Evolutionary conservation across 2,113 vertebrate species (phyloP), one percentile per base, ranked within the genome.

Genomic region (Pachypanchax playfairii): DNA sequence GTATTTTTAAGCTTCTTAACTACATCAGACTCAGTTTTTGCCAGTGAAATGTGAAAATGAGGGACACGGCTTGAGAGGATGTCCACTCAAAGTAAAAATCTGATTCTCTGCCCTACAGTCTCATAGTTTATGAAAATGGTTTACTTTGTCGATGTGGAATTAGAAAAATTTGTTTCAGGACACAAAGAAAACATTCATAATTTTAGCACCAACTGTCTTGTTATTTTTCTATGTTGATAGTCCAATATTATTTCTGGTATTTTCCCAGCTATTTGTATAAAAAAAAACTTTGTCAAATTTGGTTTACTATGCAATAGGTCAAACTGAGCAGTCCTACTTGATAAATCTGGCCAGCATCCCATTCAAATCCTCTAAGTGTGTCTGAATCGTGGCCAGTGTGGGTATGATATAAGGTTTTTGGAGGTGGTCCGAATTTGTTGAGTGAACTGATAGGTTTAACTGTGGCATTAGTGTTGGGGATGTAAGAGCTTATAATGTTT

Each of bases 401-500:
- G 15, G 59, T 63, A 53, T 65, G 41, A 80, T 79, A 49, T 49
- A 29, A 46, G 65, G 14, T 75, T 86, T 77, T 64, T 73, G 51
- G 65, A 58, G 75, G 80, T 86, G 76, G 84, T 75, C 74, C 42
- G 36, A 10, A 38, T 63, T 50, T 68, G 29, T 31, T 71, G 60
- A 74, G 55, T 55, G 39, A 55, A 75, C 56, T 52, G 64, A 68
- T 63, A 38, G 77, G 70, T 80, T 82, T 86, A 84, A 85, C 68
- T 55, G 63, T 64, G 57, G 77, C 71, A 74, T 85, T 86, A 87
- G 79, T 69, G 75, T 70, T 51, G 56, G 64, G 67, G 77, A 83
- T 80, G 61, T 79, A 66, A 68, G 78, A 74, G 54, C 57, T 87
- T 90, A 84, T 65, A 65, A 74, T 85, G 84, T 70, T 88, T 85